Conservation (phyloP, 2,797 vertebrate species). For the Amphiprion clarkii region DNA sequence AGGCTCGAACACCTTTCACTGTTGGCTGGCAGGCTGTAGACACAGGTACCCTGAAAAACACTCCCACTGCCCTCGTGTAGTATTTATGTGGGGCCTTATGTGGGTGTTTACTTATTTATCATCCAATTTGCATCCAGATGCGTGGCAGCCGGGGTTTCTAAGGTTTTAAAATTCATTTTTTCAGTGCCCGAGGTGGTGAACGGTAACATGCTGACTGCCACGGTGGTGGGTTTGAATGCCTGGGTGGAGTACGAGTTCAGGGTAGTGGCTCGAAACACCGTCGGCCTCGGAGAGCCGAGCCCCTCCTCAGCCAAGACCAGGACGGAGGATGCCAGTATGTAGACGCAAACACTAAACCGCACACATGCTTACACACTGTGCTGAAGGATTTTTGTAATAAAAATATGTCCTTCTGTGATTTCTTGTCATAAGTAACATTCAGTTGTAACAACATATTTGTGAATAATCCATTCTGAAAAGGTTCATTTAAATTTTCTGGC, state of each 20-base stretch:
- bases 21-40: slow-evolving; percentile 88
- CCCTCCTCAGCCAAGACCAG: slow-evolving; percentile 93
- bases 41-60: slow-evolving; percentile 77
- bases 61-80: background rate
- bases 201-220: slow-evolving; percentile 91
- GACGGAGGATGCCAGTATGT: slow-evolving; percentile 96
- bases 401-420: background rate
- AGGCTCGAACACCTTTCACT: slow-evolving; percentile 86
- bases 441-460: background rate
- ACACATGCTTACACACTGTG: background rate
- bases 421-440: background rate
- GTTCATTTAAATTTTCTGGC: too few species aligned
- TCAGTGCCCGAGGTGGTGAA: slow-evolving; percentile 91
- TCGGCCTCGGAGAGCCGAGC: slow-evolving; percentile 96
- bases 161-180: slow-evolving; percentile 6
- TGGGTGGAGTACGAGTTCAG: slow-evolving; percentile 99
- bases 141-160: background rate
- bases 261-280: slow-evolving; percentile 92
- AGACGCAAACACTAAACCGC: slow-evolving; percentile 9
- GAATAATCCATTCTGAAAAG: too few species aligned
- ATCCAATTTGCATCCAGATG: slow-evolving; percentile 23
- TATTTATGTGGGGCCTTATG: background rate
- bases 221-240: slow-evolving; percentile 93
- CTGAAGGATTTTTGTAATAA: background rate
- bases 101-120: slow-evolving; percentile 29